Conservation (phyloP, 2,888 invertebrate species). For the Sicus ferrugineus region DNA sequence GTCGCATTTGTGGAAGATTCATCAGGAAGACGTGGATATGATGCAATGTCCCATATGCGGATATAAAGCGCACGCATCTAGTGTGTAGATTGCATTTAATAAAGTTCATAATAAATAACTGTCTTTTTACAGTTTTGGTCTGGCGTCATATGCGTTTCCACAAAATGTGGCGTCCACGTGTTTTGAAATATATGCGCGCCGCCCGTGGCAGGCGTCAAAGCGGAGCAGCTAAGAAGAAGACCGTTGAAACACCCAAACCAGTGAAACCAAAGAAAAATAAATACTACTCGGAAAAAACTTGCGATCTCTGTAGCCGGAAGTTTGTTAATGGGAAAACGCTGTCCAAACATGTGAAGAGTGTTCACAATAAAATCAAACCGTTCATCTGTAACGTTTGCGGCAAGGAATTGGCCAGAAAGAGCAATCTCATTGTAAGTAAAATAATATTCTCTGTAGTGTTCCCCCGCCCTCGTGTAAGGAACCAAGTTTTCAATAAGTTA, state of each 20-base stretch:
- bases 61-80: slow-evolving; percentile 68
- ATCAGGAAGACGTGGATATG: slow-evolving; percentile 70
- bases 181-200: slow-evolving; percentile 53
- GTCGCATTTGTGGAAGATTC: slow-evolving; percentile 74
- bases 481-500: no score
- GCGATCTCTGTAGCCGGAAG: slow-evolving; percentile 73
- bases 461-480: no score
- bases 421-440: slow-evolving; percentile 69
- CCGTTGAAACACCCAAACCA: slow-evolving; percentile 29
- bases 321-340: slow-evolving; percentile 75
- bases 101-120: background rate
- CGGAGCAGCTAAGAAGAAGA: slow-evolving; percentile 16
- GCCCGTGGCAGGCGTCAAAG: slow-evolving; percentile 47
- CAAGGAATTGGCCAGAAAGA: slow-evolving; percentile 75
- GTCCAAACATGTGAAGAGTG: slow-evolving; percentile 74
- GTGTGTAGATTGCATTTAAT: slow-evolving; percentile 50
- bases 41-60: slow-evolving; percentile 69
- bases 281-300: slow-evolving; percentile 72
- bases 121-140: slow-evolving; percentile 64
- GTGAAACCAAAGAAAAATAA: slow-evolving; percentile 52
- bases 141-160: slow-evolving; percentile 73
- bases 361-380: slow-evolving; percentile 77
- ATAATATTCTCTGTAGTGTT: no score
- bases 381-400: slow-evolving; percentile 79
- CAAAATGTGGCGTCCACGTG: slow-evolving; percentile 59